Evolutionary conservation across 2,797 vertebrate species (phyloP), one percentile per base, ranked within the genome.

Genomic region (Myotis pilosus): DNA sequence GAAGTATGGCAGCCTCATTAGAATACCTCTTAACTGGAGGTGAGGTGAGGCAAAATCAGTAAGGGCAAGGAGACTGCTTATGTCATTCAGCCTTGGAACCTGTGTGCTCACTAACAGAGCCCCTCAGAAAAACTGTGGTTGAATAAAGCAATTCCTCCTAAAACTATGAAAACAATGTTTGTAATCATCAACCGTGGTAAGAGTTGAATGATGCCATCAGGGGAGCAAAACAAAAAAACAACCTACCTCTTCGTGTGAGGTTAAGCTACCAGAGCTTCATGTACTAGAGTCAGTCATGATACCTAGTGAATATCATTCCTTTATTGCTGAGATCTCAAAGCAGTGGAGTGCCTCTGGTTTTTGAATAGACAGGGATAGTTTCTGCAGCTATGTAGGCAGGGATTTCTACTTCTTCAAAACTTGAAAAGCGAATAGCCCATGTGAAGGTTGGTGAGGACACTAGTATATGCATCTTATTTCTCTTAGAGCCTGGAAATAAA

Each of bases 151-250:
- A 79, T 83, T 64, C 38, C 20, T 86, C 44, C 75, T 44, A 64
- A 57, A 82, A 83, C 44, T 69, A 4, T 44, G 51, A 57, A 49
- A 36, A 75, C 17, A 68, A 20, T 38, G 20, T 12, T 11, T 44
- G 0, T 69, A 64, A 57, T 86, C 12, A 64, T 57, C 30, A 47
- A 30, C 1, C 6, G 38, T 74, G n/a, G 49, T 75, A 66, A 49
- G 0, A 64, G 41, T 44, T 47, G 71, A 28, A 28, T 76, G 38
- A 82, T 60, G 76, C 75, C 49, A 47, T 30, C 36, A 41, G 84
- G 55, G 71, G n/a, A 95, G 47, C 15, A 89, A 88, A 95, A 71
- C 74, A 89, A 64, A 33, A 85, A 83, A 57, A 57, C 55, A 57
- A 15, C 5, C 25, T 12, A 23, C 15, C 5, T 92, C 28, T 76